These are phyloP conservation scores for Syngnathus floridae DNA, from an alignment of 2,113 vertebrate species.

Conservation along the genomic window DNA sequence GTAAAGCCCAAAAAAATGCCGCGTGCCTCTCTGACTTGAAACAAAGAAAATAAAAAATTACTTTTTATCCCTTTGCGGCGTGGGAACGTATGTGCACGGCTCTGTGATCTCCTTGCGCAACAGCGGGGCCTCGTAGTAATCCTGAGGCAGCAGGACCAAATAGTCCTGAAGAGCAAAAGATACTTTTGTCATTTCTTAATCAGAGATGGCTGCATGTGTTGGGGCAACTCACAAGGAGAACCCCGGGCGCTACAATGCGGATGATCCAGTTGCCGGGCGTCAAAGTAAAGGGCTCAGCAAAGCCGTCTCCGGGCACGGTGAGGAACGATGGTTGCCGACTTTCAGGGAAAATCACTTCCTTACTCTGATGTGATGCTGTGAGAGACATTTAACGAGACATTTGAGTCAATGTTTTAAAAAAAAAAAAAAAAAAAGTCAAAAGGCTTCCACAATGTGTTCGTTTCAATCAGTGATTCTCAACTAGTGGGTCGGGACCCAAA, in stretches of 20 bases:
- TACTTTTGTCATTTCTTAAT: not conserved
- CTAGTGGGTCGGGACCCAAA: not conserved
- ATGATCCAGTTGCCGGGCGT: slow-evolving; percentile 78
- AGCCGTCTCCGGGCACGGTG: slow-evolving; percentile 80
- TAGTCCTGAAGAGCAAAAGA: slow-evolving; percentile 76
- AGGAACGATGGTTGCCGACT: slow-evolving; percentile 81
- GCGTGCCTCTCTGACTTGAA: not conserved
- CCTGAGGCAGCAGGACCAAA: slow-evolving; percentile 83
- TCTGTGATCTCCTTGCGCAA: slow-evolving; percentile 78
- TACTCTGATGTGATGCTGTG: slow-evolving; percentile 75
- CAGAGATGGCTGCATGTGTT: too few species aligned
- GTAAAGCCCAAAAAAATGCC: not conserved
- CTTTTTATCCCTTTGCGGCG: slow-evolving; percentile 64
- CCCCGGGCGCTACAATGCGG: slow-evolving; percentile 77
- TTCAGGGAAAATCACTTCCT: slow-evolving; percentile 78
- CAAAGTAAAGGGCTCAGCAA: slow-evolving; percentile 77
- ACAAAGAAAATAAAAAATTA: slow-evolving; percentile 50
- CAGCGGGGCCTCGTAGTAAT: slow-evolving; percentile 83
- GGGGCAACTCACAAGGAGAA: slow-evolving; percentile 82
- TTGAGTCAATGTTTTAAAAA: not conserved
- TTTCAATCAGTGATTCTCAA: not conserved
- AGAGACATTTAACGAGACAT: not conserved
- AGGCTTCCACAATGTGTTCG: too few species aligned
- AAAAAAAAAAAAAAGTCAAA: too few species aligned
- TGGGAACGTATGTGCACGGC: slow-evolving; percentile 70